Percentiles rank a stretch among this genome's conserved stretches.
Evolutionary conservation across 2,113 vertebrate genomes (phyloP).

Genomic region (Notarius lentiginosus): DNA sequence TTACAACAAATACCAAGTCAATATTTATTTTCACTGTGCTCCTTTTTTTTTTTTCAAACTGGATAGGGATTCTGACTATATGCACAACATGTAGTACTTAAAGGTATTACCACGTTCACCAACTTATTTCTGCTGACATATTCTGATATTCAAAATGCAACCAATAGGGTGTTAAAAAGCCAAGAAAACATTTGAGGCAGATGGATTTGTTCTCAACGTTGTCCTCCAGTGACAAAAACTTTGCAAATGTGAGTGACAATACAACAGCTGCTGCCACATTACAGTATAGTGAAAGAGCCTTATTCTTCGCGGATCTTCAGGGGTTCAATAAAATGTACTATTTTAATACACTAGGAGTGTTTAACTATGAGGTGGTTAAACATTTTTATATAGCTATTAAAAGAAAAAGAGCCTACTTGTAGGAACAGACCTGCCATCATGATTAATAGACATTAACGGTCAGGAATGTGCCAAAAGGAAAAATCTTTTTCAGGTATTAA

Average conservation of each 20-base stretch:
- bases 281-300: slow-evolving; percentile 16
- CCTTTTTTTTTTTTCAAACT: slow-evolving; percentile 44
- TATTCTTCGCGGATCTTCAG: slow-evolving; percentile 27
- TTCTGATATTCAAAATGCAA: slow-evolving; percentile 53
- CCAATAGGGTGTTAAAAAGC: slow-evolving; percentile 49
- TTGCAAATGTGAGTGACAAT: slow-evolving; percentile 31
- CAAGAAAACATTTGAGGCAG: slow-evolving; percentile 18
- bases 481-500: not conserved
- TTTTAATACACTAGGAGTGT: slow-evolving; percentile 11
- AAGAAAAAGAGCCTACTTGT: not conserved
- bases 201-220: not conserved
- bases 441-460: not conserved
- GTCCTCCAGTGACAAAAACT: slow-evolving; percentile 15
- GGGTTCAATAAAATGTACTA: slow-evolving; percentile 8
- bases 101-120: slow-evolving; percentile 52
- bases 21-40: slow-evolving; percentile 52
- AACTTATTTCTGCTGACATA: slow-evolving; percentile 54
- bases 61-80: slow-evolving; percentile 53
- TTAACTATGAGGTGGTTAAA: not conserved
- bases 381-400: not conserved
- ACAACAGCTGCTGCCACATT: slow-evolving; percentile 11
- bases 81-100: slow-evolving; percentile 60
- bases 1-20: slow-evolving; percentile 58
- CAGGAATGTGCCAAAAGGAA: slow-evolving; percentile 13
- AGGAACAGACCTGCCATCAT: not conserved